These are phyloP conservation scores for Zootermopsis nevadensis DNA, from an alignment of 2,888 invertebrate genomes.

Conservation along the genomic window DNA sequence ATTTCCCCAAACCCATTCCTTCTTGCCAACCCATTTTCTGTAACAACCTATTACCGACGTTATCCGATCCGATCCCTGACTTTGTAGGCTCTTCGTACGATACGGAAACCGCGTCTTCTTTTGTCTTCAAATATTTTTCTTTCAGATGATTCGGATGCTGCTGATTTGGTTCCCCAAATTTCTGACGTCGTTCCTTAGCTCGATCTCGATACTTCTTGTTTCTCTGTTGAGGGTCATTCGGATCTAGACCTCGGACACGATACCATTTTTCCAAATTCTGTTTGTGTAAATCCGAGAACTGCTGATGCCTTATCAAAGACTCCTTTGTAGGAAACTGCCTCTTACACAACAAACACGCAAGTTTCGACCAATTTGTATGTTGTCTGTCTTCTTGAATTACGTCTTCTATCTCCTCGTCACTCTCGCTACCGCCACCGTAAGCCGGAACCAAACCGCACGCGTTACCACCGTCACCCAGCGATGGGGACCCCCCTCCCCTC, in stretches of 20 bases:
- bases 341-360: conserved; percentile 95
- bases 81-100: conserved; percentile 69
- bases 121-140: conserved; percentile 75
- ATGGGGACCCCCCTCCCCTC: too few relatives aligned
- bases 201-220: conserved; percentile 84
- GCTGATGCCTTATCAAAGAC: conserved; percentile 79
- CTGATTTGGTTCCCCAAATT: conserved; percentile 90
- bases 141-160: conserved; percentile 79
- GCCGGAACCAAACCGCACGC: conserved; percentile 72
- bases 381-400: conserved; percentile 64
- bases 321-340: conserved; percentile 92
- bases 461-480: not conserved
- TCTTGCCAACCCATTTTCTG: conserved; percentile 99
- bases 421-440: conserved; percentile 79
- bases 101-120: conserved; percentile 60
- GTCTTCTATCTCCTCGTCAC: conserved; percentile 76
- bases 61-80: conserved; percentile 83
- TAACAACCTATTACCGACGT: conserved; percentile 93
- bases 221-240: conserved; percentile 63
- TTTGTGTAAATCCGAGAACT: conserved; percentile 94
- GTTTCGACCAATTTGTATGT: conserved; percentile 84
- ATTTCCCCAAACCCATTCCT: conserved; percentile 94
- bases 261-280: conserved; percentile 77
- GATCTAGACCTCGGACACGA: conserved; percentile 63
- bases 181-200: conserved; percentile 93